Percentiles rank a stretch among this genome's conserved stretches.
Evolutionary conservation across 1,140 invertebrate species (phyloP).

Genomic region (Sycophila sp.): DNA sequence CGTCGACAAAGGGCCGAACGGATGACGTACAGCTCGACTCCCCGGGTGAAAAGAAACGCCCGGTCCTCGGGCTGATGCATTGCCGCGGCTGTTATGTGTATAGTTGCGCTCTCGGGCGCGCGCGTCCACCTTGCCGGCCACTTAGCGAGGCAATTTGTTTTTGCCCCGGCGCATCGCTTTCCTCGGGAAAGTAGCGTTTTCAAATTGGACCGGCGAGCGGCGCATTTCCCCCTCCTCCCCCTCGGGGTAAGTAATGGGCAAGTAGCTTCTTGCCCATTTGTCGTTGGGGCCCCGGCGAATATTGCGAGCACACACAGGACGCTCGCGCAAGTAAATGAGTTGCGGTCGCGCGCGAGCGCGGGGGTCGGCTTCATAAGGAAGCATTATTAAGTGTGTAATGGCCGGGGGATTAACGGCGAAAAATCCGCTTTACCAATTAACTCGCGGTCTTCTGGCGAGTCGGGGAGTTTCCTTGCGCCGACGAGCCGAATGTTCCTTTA

Average conservation of each 20-base stretch:
- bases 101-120: slow-evolving; percentile 36
- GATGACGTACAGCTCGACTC: too few relatives aligned
- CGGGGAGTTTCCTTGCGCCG: too few relatives aligned
- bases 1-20: too few relatives aligned
- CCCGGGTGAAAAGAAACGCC: slow-evolving; percentile 2
- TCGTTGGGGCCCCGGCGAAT: not conserved
- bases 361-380: slow-evolving; percentile 1
- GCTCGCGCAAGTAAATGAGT: slow-evolving; percentile 31
- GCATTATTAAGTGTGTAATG: slow-evolving; percentile 38
- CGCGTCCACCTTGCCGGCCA: slow-evolving; percentile 41
- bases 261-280: slow-evolving; percentile 32
- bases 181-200: not conserved
- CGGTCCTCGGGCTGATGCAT: not conserved
- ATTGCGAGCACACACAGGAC: not conserved
- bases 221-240: too few relatives aligned
- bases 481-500: too few relatives aligned
- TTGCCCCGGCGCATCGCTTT: slow-evolving; percentile 12
- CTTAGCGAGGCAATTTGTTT: slow-evolving; percentile 45
- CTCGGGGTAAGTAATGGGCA: not conserved
- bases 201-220: slow-evolving; percentile 7
- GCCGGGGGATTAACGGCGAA: slow-evolving; percentile 28
- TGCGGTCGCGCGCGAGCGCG: not conserved
- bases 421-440: slow-evolving; percentile 24
- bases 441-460: not conserved
- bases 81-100: not conserved